These are phyloP conservation scores for Burhinus bistriatus DNA, from an alignment of 2,113 vertebrate genomes.

Conservation along the genomic window DNA sequence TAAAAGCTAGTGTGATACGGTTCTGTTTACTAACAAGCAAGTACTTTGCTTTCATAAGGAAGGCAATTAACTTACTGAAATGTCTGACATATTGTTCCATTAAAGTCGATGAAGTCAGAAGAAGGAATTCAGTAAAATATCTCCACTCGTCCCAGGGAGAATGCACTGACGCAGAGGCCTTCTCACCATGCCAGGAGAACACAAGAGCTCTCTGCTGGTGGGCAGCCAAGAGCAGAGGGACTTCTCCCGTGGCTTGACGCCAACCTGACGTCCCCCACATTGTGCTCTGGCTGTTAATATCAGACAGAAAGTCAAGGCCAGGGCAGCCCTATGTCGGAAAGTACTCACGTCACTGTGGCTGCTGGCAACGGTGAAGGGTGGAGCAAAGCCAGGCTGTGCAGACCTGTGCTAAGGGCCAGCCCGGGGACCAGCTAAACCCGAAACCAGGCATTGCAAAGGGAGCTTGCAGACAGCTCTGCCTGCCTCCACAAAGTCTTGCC, in stretches of 20 bases:
- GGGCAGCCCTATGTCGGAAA: background rate
- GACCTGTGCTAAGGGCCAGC: background rate
- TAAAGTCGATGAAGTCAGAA: background rate
- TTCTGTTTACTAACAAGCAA: background rate
- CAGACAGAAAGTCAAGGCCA: conserved; percentile 19
- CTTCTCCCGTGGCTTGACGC: background rate
- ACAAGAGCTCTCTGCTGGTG: background rate
- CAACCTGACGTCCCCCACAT: background rate
- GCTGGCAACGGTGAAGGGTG: background rate
- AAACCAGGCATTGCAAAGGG: background rate
- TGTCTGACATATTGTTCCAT: background rate
- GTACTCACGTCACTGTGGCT: background rate
- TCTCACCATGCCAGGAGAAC: background rate
- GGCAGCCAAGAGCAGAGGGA: background rate
- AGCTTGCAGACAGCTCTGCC: background rate
- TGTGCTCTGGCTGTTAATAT: background rate
- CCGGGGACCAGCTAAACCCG: background rate
- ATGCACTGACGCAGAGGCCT: background rate
- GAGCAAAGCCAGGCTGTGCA: background rate
- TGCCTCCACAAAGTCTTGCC: background rate
- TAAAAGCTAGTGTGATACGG: background rate
- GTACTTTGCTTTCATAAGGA: background rate
- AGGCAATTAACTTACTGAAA: background rate
- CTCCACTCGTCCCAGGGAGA: background rate
- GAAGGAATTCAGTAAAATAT: background rate